These are phyloP conservation scores for Girardinichthys multiradiatus DNA, from an alignment of 2,113 vertebrate species.

Conservation along the genomic window DNA sequence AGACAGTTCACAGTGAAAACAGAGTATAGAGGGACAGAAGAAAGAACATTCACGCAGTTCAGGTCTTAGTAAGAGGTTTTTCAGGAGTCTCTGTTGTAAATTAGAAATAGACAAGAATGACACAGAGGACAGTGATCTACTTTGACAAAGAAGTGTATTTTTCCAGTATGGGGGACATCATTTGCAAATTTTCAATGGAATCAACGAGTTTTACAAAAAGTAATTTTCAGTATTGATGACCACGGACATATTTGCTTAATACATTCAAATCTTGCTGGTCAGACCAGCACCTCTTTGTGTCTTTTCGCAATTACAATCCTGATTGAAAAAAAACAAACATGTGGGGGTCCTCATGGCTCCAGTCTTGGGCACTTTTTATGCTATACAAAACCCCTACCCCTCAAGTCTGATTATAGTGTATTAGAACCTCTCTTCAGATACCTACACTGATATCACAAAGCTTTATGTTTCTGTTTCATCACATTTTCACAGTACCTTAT, in stretches of 20 bases:
- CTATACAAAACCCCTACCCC: not conserved
- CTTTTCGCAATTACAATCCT: not conserved
- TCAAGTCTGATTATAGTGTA: not conserved
- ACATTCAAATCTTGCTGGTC: not conserved
- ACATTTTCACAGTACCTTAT: not conserved
- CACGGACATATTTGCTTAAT: not conserved
- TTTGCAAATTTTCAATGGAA: not conserved
- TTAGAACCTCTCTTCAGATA: not conserved
- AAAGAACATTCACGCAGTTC: not conserved
- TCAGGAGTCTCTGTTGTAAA: not conserved
- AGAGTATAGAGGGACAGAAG: not conserved
- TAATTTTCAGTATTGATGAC: not conserved
- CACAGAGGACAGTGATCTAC: not conserved
- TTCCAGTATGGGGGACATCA: not conserved
- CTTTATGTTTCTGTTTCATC: not conserved
- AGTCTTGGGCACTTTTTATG: not conserved
- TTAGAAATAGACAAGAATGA: no score
- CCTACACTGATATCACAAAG: not conserved
- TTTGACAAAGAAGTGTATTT: not conserved
- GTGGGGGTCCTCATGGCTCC: not conserved
- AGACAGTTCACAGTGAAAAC: slow-evolving; percentile 6
- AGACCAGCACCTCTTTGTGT: not conserved
- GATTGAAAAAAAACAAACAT: not conserved
- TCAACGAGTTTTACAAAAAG: not conserved
- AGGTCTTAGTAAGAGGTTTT: not conserved